phyloP scores from a whole-genome alignment of 2,888 invertebrate genomes.

The Cloeon dipterum region DNA sequence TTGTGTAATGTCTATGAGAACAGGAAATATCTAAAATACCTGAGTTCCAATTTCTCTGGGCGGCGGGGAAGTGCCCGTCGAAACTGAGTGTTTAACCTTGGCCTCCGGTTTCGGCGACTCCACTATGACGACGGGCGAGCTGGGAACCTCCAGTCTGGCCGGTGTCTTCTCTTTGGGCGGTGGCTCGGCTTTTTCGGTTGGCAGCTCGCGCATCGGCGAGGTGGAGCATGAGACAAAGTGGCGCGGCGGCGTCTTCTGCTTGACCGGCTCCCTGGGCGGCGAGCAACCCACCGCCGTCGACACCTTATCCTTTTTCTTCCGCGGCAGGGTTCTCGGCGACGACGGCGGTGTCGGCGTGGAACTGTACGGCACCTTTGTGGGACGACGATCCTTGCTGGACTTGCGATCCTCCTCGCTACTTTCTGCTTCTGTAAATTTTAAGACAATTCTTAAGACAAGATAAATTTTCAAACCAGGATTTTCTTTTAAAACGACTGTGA shows the following conservation, averaged over 20 bases:
- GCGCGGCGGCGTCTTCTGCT: neutral
- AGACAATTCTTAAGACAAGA: too few species aligned
- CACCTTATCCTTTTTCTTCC: conserved; percentile 15
- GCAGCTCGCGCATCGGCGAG: neutral
- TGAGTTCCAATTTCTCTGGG: conserved; percentile 74
- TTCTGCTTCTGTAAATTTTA: too few species aligned
- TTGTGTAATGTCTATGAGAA: too few species aligned
- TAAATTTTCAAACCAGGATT: too few species aligned
- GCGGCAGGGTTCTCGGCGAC: neutral
- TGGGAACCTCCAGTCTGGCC: neutral
- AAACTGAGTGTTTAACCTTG: conserved; percentile 16
- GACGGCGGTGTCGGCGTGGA: too few species aligned
- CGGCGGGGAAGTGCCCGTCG: conserved; percentile 64
- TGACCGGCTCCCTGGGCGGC: conserved; percentile 19
- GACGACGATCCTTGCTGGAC: neutral
- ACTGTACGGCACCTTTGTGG: too few species aligned
- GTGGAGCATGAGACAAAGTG: neutral
- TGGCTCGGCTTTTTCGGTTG: neutral
- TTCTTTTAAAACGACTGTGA: too few species aligned
- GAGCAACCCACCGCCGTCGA: conserved; percentile 41
- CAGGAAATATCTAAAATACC: too few species aligned
- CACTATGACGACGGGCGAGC: neutral
- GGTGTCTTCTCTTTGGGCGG: neutral
- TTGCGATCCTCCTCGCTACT: too few species aligned
- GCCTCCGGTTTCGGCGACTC: conserved; percentile 1